Base-by-base conservation (phyloP, 2,888 invertebrate genomes). In the Dugesia japonica region DNA sequence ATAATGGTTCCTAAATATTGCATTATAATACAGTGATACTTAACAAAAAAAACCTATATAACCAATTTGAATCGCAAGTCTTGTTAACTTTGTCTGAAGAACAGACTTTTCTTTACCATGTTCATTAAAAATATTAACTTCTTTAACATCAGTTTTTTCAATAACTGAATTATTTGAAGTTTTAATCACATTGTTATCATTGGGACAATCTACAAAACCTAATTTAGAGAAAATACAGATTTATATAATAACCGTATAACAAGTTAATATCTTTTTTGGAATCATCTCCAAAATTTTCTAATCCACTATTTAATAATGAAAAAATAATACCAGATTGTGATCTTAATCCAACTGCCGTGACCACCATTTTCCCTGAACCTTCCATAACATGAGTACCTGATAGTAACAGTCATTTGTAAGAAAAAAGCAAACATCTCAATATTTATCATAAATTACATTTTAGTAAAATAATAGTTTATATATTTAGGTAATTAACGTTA, bases 51-150 rank as follows among this genome's bases (percentile, higher is more conserved):
- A 56, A 88, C 89, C 98, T 80, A 94, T 95, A 87, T 98, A 98
- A 82, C 98, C 98, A 85, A 98, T 99, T 88, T 98, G 93, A 83
- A 98, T 98, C 81, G 98, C 98, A 80, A 98, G 88, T 86, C 94
- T 93, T 79, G 98, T 98, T 76, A 98, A 89, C 86, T 98, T 98
- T 28, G 95, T 94, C 86, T 99, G 98, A 76, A 98, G 88, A 42
- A 99, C 97, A 75, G 95, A 97, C 86, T 97, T 94, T 84, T 97
- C 97, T 85, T 94, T 94, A 56, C 1, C 23, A 20, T 4, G 17
- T 13, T 23, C n/a, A 56, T 1, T 9, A 13, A 56, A 4, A 20
- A 20, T 56, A 9, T 56, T 56, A 31, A 4, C 13, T 31, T 31
- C 31, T 31, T 31, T 31, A 31, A 31, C 4, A 31, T 31, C 31